These are phyloP conservation scores for Lamellibrachia satsuma DNA, from an alignment of 2,888 invertebrate species.

Conservation along the genomic window DNA sequence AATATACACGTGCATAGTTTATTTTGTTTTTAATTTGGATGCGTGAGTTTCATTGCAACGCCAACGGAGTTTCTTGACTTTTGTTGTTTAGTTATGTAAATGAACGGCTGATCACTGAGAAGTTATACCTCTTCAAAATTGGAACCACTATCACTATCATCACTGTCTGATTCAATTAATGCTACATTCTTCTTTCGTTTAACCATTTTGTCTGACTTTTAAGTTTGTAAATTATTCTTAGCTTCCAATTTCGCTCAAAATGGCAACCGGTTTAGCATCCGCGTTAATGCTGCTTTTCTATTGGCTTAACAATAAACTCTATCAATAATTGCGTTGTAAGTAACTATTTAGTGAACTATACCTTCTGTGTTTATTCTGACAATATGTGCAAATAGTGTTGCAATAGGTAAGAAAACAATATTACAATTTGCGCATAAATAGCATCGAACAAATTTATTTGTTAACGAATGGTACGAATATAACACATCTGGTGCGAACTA, in stretches of 20 bases:
- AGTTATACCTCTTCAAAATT: conserved; percentile 53
- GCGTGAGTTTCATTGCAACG: not conserved
- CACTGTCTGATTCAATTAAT: conserved; percentile 62
- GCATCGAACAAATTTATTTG: not conserved
- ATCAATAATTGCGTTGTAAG: not conserved
- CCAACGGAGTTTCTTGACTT: not conserved
- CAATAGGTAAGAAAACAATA: not conserved
- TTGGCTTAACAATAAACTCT: not conserved
- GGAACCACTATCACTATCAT: conserved; percentile 62
- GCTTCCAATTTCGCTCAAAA: conserved; percentile 17
- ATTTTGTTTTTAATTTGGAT: not conserved
- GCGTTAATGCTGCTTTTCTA: not conserved
- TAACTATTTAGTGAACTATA: not conserved
- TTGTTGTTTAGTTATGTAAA: not conserved
- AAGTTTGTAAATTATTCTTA: not conserved
- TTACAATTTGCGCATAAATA: not conserved
- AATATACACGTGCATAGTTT: not conserved
- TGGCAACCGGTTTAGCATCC: not conserved
- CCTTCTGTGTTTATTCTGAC: not conserved
- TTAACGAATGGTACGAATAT: not conserved
- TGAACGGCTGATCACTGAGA: not conserved
- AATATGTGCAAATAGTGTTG: not conserved
- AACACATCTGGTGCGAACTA: not conserved
- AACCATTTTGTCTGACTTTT: conserved; percentile 48
- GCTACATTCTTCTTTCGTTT: conserved; percentile 61